These are phyloP conservation scores for Pangasius sanitwongsei DNA, from an alignment of 2,797 vertebrate genomes.

Conservation along the genomic window DNA sequence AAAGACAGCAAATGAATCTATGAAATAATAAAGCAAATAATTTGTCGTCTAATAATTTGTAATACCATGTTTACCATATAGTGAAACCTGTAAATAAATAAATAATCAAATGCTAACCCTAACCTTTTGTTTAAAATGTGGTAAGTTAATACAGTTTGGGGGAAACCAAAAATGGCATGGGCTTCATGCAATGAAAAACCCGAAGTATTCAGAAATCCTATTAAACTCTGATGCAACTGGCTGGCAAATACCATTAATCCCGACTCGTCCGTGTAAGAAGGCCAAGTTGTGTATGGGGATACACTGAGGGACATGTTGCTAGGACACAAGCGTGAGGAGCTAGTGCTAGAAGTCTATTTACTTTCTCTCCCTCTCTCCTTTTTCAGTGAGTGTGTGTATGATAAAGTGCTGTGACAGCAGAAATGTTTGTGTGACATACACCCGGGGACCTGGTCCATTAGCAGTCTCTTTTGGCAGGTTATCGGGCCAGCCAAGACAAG, in stretches of 20 bases:
- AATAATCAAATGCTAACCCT: not conserved
- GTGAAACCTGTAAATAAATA: not conserved
- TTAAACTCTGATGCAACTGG: constrained; percentile 51
- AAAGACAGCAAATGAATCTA: constrained; percentile 46
- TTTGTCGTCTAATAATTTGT: not conserved
- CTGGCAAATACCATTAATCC: constrained; percentile 55
- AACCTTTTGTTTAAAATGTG: not conserved
- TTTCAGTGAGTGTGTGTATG: constrained; percentile 53
- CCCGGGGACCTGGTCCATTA: constrained; percentile 73
- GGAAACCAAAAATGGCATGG: constrained; percentile 26
- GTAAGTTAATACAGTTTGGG: constrained; percentile 14
- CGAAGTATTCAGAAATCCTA: constrained; percentile 52
- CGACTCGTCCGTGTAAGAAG: constrained; percentile 27
- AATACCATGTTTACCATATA: not conserved
- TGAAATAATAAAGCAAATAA: constrained; percentile 16
- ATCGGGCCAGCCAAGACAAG: constrained; percentile 57
- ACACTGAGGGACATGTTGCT: constrained; percentile 66
- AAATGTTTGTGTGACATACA: constrained; percentile 82
- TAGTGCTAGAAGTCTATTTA: constrained; percentile 51
- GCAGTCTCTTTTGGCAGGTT: constrained; percentile 72
- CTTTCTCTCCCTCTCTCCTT: constrained; percentile 37
- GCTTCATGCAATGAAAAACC: constrained; percentile 37
- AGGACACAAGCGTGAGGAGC: constrained; percentile 62
- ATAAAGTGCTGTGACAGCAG: constrained; percentile 79
- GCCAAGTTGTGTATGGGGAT: constrained; percentile 43